These are phyloP conservation scores for Varroa destructor DNA, from an alignment of 1,140 invertebrate species.

Conservation along the genomic window DNA sequence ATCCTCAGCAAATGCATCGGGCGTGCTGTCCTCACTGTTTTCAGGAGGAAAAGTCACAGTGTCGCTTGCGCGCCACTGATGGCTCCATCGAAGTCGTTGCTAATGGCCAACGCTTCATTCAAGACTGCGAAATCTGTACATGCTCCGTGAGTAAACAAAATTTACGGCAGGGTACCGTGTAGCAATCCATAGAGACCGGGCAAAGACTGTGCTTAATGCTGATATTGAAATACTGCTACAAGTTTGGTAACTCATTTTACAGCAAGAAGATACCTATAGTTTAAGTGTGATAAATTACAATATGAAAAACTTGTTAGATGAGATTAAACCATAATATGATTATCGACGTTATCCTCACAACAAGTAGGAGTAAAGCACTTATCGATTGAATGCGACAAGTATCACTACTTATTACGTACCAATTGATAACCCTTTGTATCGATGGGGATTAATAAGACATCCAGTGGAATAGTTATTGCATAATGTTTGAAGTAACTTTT, in stretches of 20 bases:
- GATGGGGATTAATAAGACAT: too few relatives aligned
- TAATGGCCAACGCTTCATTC: constrained; percentile 21
- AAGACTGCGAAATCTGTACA: constrained; percentile 9
- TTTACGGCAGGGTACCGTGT: not conserved
- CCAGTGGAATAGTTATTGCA: too few relatives aligned
- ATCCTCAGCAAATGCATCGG: not conserved
- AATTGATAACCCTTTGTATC: too few relatives aligned
- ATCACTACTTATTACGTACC: too few relatives aligned
- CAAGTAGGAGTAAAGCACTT: too few relatives aligned
- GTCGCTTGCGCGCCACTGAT: not conserved
- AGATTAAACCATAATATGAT: too few relatives aligned
- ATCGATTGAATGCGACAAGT: too few relatives aligned
- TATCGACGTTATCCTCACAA: too few relatives aligned
- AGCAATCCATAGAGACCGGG: not conserved
- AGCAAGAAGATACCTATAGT: not conserved
- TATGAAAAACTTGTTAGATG: too few relatives aligned
- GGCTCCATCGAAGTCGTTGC: not conserved
- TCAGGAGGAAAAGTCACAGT: constrained; percentile 15
- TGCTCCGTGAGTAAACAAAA: constrained; percentile 2
- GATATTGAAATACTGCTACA: not conserved
- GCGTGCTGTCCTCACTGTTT: constrained; percentile 19
- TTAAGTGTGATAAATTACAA: too few relatives aligned
- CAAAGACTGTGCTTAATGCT: not conserved
- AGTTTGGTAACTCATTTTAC: not conserved
- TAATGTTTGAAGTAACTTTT: too few relatives aligned